These are phyloP conservation scores for Tyria jacobaeae DNA, from an alignment of 2,888 invertebrate genomes.

Conservation along the genomic window DNA sequence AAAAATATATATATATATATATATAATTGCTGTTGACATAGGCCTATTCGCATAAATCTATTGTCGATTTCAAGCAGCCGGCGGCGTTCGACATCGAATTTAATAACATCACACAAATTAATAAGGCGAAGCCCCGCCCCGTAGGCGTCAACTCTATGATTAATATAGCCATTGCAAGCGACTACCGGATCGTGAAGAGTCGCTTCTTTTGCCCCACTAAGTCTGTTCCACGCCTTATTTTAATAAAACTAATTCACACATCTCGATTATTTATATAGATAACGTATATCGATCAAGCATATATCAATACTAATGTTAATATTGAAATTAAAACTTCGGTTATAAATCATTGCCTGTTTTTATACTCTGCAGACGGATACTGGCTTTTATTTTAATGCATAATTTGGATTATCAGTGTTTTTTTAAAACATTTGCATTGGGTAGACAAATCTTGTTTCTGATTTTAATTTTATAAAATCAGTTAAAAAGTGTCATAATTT, in stretches of 20 bases:
- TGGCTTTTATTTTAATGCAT: slow-evolving; percentile 56
- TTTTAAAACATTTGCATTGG: neutral
- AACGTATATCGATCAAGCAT: slow-evolving; percentile 57
- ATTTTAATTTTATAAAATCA: no score
- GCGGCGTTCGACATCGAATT: slow-evolving; percentile 72
- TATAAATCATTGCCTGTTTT: slow-evolving; percentile 62
- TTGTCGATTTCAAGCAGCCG: slow-evolving; percentile 50
- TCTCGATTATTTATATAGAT: slow-evolving; percentile 71
- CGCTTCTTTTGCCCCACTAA: slow-evolving; percentile 63
- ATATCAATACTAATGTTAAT: slow-evolving; percentile 57
- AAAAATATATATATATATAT: no score
- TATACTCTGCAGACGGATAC: slow-evolving; percentile 51
- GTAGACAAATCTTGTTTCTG: no score
- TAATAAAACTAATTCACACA: slow-evolving; percentile 65
- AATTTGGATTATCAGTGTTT: slow-evolving; percentile 42
- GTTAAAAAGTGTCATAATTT: no score
- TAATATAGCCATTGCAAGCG: slow-evolving; percentile 75
- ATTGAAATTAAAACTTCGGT: slow-evolving; percentile 72
- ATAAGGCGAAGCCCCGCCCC: slow-evolving; percentile 80
- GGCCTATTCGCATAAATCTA: slow-evolving; percentile 25
- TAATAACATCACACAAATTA: slow-evolving; percentile 81
- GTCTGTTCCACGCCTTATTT: slow-evolving; percentile 64
- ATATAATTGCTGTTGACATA: slow-evolving; percentile 1
- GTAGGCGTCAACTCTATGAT: slow-evolving; percentile 82
- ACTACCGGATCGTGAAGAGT: slow-evolving; percentile 73